Evolutionary conservation across 2,113 vertebrate genomes (phyloP).

Genomic region (Zosterops japonicus): DNA sequence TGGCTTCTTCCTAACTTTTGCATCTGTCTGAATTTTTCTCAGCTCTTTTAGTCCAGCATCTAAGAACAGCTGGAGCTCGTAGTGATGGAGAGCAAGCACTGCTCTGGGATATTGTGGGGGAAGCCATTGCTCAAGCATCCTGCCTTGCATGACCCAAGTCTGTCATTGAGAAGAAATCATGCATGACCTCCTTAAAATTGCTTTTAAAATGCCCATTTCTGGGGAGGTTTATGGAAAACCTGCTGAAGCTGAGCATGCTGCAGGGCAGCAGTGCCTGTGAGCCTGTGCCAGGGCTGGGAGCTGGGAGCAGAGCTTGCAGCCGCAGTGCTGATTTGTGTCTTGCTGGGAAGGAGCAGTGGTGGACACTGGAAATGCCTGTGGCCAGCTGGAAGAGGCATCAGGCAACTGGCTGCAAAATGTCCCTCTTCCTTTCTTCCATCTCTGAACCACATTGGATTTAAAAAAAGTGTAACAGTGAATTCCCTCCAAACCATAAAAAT

Average conservation of each 20-base stretch:
- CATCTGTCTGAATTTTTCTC: background rate
- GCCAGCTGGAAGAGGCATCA: background rate
- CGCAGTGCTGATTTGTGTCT: accelerated
- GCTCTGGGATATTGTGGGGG: background rate
- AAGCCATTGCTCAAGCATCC: accelerated
- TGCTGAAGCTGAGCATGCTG: background rate
- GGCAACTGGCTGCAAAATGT: background rate
- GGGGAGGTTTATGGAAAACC: background rate
- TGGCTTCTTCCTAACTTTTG: background rate
- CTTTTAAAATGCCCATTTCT: background rate
- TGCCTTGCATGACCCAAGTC: background rate
- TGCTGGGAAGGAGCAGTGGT: background rate
- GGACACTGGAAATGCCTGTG: background rate
- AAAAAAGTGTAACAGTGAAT: accelerated
- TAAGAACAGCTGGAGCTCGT: background rate
- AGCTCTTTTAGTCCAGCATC: background rate
- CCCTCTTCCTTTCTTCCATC: background rate
- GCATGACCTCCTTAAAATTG: background rate
- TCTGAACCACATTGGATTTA: background rate
- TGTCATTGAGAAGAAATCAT: background rate
- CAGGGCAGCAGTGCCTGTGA: background rate
- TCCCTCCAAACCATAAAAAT: background rate
- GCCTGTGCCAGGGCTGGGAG: background rate
- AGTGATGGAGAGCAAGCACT: accelerated
- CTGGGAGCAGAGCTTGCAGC: background rate